Evolutionary conservation across 2,888 invertebrate genomes (phyloP).

Genomic region (Orthosia gothica): DNA sequence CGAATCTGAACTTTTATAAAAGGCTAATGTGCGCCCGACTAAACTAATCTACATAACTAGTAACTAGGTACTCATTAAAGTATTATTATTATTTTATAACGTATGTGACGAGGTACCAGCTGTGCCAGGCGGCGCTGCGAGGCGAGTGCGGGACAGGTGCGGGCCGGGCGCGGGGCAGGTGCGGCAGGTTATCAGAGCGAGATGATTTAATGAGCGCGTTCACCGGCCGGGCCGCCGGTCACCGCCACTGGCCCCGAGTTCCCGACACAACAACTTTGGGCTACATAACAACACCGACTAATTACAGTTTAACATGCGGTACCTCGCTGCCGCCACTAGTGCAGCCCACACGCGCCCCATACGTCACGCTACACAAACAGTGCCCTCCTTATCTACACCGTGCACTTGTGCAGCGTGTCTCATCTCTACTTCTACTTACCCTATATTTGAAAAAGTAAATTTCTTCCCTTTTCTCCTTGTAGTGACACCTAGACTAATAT

Average conservation of each 20-base stretch:
- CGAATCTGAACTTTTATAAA: neutral
- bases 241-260: neutral
- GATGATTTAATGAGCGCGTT: constrained; percentile 60
- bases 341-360: neutral
- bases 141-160: constrained; percentile 14
- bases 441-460: too few species aligned
- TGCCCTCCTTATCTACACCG: neutral
- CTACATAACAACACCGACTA: neutral
- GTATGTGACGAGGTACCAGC: neutral
- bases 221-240: constrained; percentile 7
- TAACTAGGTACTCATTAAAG: neutral
- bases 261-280: neutral
- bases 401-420: too few species aligned
- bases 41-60: too few species aligned
- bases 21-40: too few species aligned
- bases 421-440: too few species aligned
- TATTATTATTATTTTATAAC: neutral
- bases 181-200: constrained; percentile 57
- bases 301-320: neutral
- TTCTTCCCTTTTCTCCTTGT: too few species aligned
- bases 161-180: constrained; percentile 1
- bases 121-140: neutral
- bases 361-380: neutral
- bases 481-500: neutral
- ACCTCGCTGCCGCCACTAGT: neutral